Base-by-base conservation (phyloP, 2,113 vertebrate species). In the Perognathus longimembris region DNA sequence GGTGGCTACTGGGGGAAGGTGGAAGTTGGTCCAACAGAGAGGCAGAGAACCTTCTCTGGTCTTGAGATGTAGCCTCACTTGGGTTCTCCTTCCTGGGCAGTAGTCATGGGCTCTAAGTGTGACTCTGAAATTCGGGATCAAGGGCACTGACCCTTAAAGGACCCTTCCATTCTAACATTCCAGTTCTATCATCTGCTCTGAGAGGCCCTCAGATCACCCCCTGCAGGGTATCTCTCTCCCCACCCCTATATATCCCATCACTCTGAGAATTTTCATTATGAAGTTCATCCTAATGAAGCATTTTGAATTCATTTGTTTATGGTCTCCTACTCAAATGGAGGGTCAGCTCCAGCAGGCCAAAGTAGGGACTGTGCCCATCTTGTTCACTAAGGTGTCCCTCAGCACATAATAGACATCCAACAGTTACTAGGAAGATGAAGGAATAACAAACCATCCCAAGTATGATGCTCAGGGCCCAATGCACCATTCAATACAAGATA, bases 141-240 rank as follows among this genome's bases (percentile, higher is more conserved):
- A 82, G 80, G 38, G 79, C 85, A 91, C 64, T 87, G 90, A 97
- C 90, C 93, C 94, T 95, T 89, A 83, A 4, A 40, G 38, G 30
- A 54, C 15, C n/a, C n/a, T 45, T 57, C 32, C 34, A 54, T 28
- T 76, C 34, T 59, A 40, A 59, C 7, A 40, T 66, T 87, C 79
- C 82, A 95, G 95, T 84, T 84, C 85, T 82, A 2, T 96, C 36
- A 4, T 32, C 7, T 69, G 3, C 30, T 32, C 59, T 18, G 54
- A 40, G 34, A 30, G 28, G 50, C 8, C 3, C 21, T 26, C 36
- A 15, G 21, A 26, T 7, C 57, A 20, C 17, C 30, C 4, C 36
- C 91, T 94, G 95, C 88, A 90, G 93, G 96, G 95, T 95, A 92
- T 95, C 92, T 92, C 94, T 93, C 94, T 40, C 24, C 42, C 30